phyloP scores from a whole-genome alignment of 2,113 vertebrate species.

The Parotia lawesii region DNA sequence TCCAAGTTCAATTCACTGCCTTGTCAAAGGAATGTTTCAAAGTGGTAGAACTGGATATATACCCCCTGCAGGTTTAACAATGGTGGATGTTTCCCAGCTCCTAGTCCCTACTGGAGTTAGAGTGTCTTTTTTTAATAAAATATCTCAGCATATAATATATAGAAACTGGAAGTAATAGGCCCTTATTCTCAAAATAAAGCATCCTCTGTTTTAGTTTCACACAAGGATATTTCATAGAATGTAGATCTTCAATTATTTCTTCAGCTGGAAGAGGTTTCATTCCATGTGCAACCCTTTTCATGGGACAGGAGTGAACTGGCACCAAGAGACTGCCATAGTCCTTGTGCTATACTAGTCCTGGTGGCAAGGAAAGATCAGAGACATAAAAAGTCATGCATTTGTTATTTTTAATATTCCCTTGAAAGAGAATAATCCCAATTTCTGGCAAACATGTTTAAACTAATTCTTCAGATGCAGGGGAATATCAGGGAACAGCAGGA shows the following conservation, averaged over 20 bases:
- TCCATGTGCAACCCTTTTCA: fast-evolving
- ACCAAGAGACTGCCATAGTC: background rate
- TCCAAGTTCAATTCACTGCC: background rate
- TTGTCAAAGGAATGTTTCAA: background rate
- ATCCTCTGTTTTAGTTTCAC: background rate
- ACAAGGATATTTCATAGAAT: background rate
- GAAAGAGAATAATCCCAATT: background rate
- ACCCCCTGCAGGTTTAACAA: background rate
- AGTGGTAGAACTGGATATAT: background rate
- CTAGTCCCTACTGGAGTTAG: background rate
- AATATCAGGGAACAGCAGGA: background rate
- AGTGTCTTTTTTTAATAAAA: background rate
- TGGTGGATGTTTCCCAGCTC: background rate
- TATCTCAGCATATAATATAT: background rate
- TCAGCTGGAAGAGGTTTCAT: background rate
- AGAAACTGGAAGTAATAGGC: background rate
- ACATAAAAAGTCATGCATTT: background rate
- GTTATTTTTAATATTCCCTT: background rate
- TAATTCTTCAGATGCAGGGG: background rate
- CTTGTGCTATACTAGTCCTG: background rate
- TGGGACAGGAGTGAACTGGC: background rate
- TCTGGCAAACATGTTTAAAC: background rate
- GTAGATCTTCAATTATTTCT: background rate
- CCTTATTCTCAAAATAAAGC: background rate
- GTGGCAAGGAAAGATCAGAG: background rate